A percentile compares a stretch with the other conserved stretches of the same genome.
These are phyloP conservation scores for Caenorhabditis zanzibari DNA, from an alignment of 2,888 invertebrate genomes.

Conservation along the genomic window DNA sequence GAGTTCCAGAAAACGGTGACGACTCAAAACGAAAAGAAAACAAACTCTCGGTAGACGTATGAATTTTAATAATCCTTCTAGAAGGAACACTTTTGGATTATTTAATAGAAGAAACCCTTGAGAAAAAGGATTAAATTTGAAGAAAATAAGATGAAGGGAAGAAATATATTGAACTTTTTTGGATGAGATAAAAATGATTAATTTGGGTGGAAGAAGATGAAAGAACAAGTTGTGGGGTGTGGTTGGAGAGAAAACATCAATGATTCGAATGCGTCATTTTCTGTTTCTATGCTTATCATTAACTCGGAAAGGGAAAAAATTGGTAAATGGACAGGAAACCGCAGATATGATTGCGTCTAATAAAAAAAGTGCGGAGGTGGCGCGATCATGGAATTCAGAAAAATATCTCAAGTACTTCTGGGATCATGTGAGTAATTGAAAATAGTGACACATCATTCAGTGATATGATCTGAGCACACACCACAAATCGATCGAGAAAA, in stretches of 20 bases:
- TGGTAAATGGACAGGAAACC: slow-evolving; percentile 9
- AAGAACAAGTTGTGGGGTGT: slow-evolving; percentile 36
- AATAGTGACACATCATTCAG: slow-evolving; percentile 46
- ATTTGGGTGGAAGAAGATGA: background rate
- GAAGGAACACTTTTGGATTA: slow-evolving; percentile 31
- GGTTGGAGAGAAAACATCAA: slow-evolving; percentile 21
- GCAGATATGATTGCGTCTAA: background rate
- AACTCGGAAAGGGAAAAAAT: slow-evolving; percentile 9
- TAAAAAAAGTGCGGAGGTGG: slow-evolving; percentile 30
- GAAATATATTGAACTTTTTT: slow-evolving; percentile 16
- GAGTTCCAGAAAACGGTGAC: background rate
- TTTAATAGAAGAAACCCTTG: slow-evolving; percentile 24
- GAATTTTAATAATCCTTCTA: slow-evolving; percentile 29
- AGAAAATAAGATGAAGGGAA: background rate
- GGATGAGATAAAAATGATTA: too few species aligned
- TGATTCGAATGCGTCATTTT: slow-evolving; percentile 39
- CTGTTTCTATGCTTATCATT: slow-evolving; percentile 24
- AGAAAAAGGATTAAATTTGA: slow-evolving; percentile 8
- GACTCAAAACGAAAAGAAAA: slow-evolving; percentile 1
- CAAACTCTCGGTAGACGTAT: slow-evolving; percentile 11
- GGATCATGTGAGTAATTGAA: slow-evolving; percentile 37
- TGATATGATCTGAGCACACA: slow-evolving; percentile 51
- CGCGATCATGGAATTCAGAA: slow-evolving; percentile 25
- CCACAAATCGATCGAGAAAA: slow-evolving; percentile 35
- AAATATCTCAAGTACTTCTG: slow-evolving; percentile 13